Evolutionary conservation across 2,888 invertebrate species (phyloP).

Genomic region (Drosophila cognata): DNA sequence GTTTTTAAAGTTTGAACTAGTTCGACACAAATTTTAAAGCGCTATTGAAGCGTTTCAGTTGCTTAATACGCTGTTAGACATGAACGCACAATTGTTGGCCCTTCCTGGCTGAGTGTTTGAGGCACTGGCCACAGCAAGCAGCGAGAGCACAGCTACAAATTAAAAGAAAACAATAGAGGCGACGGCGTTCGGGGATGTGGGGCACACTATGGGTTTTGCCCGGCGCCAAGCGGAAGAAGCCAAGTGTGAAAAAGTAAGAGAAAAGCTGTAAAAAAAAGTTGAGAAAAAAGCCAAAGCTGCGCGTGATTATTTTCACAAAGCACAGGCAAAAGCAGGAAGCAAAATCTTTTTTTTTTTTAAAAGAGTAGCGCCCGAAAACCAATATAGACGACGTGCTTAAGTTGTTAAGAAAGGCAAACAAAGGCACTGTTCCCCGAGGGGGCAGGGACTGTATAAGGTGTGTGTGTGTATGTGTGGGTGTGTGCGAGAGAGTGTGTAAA

Average conservation of each 20-base stretch:
- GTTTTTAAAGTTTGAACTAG: constrained; percentile 6
- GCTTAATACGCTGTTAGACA: constrained; percentile 41
- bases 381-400: constrained; percentile 79
- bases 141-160: constrained; percentile 57
- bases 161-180: constrained; percentile 75
- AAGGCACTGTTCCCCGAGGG: constrained; percentile 39
- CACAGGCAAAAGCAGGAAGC: constrained; percentile 69
- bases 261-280: constrained; percentile 51
- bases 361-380: constrained; percentile 71
- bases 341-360: constrained; percentile 55
- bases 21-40: constrained; percentile 10
- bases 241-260: constrained; percentile 75
- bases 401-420: constrained; percentile 79
- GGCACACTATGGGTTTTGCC: constrained; percentile 29
- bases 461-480: constrained; percentile 19
- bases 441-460: constrained; percentile 42
- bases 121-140: constrained; percentile 27
- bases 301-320: constrained; percentile 79
- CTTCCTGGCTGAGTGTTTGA: constrained; percentile 27
- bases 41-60: constrained; percentile 19
- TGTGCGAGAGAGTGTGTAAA: constrained; percentile 51
- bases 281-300: constrained; percentile 61
- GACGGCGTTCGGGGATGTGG: neutral
- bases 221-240: constrained; percentile 70
- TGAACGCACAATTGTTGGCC: constrained; percentile 28